Conservation (phyloP, 92 coral and sea anemone species). For the Hydrozoanthus gracilis region DNA sequence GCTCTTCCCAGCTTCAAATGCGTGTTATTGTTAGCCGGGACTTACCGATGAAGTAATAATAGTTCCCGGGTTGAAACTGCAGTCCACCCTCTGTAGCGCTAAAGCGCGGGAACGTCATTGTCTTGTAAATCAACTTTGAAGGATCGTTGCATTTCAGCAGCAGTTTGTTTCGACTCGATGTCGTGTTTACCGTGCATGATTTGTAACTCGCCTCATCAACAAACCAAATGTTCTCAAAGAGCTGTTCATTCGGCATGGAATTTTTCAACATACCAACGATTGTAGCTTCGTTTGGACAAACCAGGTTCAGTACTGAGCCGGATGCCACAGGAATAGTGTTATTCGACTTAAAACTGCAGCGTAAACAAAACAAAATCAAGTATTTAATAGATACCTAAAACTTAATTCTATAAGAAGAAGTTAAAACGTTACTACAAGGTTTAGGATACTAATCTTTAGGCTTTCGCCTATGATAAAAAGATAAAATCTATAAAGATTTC, state of each 20-base stretch:
- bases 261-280: neutral
- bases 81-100: neutral
- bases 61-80: neutral
- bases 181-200: neutral
- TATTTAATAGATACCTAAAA: no score
- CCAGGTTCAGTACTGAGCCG: neutral
- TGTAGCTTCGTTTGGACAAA: neutral
- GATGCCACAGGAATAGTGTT: neutral
- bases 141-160: neutral
- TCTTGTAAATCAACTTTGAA: neutral
- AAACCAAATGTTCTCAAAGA: slow-evolving; percentile 10
- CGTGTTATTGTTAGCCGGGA: neutral
- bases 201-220: slow-evolving; percentile 2
- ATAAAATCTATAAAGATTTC: no score
- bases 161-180: neutral
- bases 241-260: neutral
- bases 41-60: neutral
- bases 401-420: no score
- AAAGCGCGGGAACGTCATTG: neutral
- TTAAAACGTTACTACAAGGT: no score
- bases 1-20: no score
- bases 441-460: no score
- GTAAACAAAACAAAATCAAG: neutral
- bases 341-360: neutral
- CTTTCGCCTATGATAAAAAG: no score